These are phyloP conservation scores for Lithophane leautieri DNA, from an alignment of 2,888 invertebrate species.

Conservation along the genomic window DNA sequence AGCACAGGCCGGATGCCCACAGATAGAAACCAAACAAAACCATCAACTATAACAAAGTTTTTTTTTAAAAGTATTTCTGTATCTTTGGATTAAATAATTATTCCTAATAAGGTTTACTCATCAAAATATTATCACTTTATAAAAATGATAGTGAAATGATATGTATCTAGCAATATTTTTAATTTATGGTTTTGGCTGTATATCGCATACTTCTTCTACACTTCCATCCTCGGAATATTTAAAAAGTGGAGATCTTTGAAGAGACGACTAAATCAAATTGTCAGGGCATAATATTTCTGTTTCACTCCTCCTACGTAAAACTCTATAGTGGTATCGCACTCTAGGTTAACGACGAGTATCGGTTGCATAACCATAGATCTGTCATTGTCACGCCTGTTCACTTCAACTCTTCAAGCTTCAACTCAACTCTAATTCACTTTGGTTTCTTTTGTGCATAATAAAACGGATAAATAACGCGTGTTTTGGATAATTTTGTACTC, in stretches of 20 bases:
- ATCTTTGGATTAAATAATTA: too few species aligned
- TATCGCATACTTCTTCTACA: background rate
- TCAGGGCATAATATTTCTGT: background rate
- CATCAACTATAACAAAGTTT: background rate
- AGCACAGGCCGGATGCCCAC: too few species aligned
- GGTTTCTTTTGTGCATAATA: conserved; percentile 53
- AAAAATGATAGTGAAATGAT: too few species aligned
- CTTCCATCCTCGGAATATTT: conserved; percentile 9
- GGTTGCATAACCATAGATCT: conserved; percentile 25
- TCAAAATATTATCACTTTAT: too few species aligned
- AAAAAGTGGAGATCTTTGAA: conserved; percentile 1
- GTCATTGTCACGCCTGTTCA: conserved; percentile 77
- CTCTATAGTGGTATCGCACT: conserved; percentile 25
- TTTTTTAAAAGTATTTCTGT: background rate
- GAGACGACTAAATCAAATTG: conserved; percentile 7
- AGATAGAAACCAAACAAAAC: background rate
- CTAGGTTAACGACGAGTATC: background rate
- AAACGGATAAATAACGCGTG: conserved; percentile 47
- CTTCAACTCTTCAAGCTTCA: conserved; percentile 29
- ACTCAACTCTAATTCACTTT: conserved; percentile 4
- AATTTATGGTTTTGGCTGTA: conserved; percentile 2
- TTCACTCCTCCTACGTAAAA: conserved; percentile 13
- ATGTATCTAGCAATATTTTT: background rate
- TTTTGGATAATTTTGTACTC: conserved; percentile 50
- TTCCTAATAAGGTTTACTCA: too few species aligned